Evolutionary conservation across 2,797 vertebrate genomes (phyloP).

Genomic region (Glyptemys insculpta): DNA sequence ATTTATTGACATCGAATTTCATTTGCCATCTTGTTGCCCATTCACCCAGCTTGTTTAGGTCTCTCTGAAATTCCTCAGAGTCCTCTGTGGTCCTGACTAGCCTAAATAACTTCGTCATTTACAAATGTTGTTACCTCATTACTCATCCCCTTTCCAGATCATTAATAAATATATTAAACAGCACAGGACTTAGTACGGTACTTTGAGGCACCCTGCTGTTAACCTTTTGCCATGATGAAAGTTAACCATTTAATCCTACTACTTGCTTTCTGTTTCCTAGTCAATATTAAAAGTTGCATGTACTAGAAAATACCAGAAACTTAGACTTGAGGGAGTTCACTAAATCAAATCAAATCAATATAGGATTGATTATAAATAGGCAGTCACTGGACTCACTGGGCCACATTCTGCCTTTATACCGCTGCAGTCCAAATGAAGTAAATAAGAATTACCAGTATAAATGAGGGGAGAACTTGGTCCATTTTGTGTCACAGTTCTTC

Average conservation of each 20-base stretch:
- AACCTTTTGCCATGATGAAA: neutral
- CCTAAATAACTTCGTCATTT: neutral
- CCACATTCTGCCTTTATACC: neutral
- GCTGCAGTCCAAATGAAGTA: neutral
- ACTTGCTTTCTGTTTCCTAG: neutral
- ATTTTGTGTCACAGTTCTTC: neutral
- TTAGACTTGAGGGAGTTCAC: neutral
- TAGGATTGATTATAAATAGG: neutral
- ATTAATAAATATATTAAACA: neutral
- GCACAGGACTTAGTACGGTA: neutral
- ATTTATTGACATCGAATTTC: neutral
- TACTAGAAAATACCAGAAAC: slow-evolving; percentile 32
- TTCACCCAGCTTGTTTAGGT: neutral
- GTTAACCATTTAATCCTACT: neutral
- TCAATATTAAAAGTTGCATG: neutral
- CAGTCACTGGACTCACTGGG: neutral
- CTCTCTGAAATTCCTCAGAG: neutral
- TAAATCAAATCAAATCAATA: neutral
- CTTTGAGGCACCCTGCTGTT: slow-evolving; percentile 2
- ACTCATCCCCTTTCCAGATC: slow-evolving; percentile 1
- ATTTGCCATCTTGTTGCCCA: neutral
- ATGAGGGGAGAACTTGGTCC: neutral
- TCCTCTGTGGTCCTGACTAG: neutral
- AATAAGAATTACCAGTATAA: neutral
- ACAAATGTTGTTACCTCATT: neutral